phyloP scores from a whole-genome alignment of 2,797 vertebrate genomes.

The Carcharodon carcharias region DNA sequence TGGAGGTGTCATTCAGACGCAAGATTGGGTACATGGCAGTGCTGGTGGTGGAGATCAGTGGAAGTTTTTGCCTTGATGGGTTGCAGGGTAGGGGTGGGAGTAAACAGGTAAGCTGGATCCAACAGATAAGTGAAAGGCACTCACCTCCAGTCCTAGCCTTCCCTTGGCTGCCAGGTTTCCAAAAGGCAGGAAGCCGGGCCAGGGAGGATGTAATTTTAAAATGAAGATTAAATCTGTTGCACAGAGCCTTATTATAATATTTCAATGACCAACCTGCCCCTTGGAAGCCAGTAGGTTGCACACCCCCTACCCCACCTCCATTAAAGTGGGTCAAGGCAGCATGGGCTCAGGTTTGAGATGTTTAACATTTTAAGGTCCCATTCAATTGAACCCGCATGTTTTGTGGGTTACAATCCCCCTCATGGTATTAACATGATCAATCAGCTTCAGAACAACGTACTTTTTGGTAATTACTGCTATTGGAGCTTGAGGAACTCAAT shows the following conservation, averaged over 20 bases:
- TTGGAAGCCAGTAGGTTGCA: neutral
- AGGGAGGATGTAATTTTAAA: neutral
- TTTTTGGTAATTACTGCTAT: neutral
- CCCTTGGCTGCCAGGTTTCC: neutral
- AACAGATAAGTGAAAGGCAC: neutral
- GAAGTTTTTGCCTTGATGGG: neutral
- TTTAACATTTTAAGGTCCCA: neutral
- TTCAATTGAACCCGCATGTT: neutral
- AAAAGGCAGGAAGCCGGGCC: neutral
- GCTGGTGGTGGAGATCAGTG: neutral
- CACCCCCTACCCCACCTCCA: neutral
- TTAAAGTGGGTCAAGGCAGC: neutral
- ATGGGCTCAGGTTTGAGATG: neutral
- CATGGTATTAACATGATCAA: neutral
- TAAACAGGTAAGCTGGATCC: neutral
- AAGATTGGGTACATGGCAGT: neutral
- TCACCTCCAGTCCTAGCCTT: neutral
- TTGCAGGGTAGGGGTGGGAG: neutral
- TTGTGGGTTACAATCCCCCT: neutral
- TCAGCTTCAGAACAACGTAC: neutral
- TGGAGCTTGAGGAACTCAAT: neutral
- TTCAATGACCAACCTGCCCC: neutral
- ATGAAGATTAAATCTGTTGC: neutral
- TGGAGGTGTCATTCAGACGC: neutral
- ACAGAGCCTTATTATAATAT: neutral